Conservation (phyloP, 2,888 invertebrate species). For the Bunonema sp. region DNA sequence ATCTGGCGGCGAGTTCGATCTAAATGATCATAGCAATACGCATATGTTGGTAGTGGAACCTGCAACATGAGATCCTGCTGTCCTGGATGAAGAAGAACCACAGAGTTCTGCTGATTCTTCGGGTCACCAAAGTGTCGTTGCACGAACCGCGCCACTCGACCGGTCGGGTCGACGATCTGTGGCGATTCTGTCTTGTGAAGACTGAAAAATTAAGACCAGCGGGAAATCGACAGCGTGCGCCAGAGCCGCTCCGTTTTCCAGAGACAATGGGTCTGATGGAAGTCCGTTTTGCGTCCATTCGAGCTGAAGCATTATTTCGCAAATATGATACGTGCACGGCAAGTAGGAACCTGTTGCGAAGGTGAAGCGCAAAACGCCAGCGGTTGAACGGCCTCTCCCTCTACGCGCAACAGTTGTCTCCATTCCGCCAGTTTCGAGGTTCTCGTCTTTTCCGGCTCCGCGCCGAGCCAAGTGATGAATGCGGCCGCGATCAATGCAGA, state of each 20-base stretch:
- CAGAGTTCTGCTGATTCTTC: not conserved
- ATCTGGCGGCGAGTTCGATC: conserved; percentile 55
- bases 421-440: conserved; percentile 49
- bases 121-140: conserved; percentile 3
- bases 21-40: too few species aligned
- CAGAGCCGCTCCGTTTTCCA: conserved; percentile 68
- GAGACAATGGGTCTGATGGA: conserved; percentile 62
- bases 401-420: too few species aligned
- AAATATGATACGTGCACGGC: too few species aligned
- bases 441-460: conserved; percentile 59
- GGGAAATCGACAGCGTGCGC: conserved; percentile 58
- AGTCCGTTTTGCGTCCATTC: conserved; percentile 74
- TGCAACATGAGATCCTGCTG: not conserved
- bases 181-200: too few species aligned
- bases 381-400: too few species aligned
- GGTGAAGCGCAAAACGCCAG: too few species aligned
- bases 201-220: too few species aligned
- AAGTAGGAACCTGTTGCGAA: too few species aligned
- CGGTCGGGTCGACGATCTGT: conserved; percentile 71
- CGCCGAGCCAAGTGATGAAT: conserved; percentile 62
- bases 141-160: conserved; percentile 56
- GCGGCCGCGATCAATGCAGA: conserved; percentile 61
- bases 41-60: not conserved
- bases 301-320: conserved; percentile 44
- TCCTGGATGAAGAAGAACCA: not conserved